Percentiles rank a stretch among this genome's conserved stretches.
Evolutionary conservation across 2,113 vertebrate species (phyloP).

Genomic region (Azemiops feae): DNA sequence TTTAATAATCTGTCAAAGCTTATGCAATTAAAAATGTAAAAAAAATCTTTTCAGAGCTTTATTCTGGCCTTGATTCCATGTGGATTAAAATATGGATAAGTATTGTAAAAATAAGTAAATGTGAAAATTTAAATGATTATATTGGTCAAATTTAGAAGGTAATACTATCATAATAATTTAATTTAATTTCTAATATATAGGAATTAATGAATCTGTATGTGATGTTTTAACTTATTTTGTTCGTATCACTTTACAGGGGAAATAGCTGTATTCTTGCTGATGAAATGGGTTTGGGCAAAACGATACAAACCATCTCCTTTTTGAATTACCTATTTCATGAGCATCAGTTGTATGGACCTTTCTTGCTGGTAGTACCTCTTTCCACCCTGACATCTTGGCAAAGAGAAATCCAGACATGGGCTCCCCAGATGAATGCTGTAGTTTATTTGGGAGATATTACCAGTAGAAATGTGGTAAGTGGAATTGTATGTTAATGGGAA

Average conservation of each 20-base stretch:
- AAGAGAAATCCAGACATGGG: constrained; percentile 94
- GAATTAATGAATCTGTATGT: background rate
- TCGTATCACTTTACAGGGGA: constrained; percentile 71
- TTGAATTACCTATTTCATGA: constrained; percentile 93
- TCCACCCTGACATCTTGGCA: constrained; percentile 99
- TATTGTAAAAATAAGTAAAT: background rate
- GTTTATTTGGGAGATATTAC: constrained; percentile 95
- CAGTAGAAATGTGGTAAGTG: constrained; percentile 94
- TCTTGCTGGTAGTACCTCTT: constrained; percentile 92
- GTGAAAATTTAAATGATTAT: background rate
- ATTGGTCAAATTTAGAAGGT: background rate
- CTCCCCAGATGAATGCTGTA: constrained; percentile 93
- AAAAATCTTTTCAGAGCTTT: background rate
- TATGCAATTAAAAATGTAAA: background rate
- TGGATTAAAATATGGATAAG: background rate
- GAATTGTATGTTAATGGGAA: background rate
- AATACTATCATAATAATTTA: background rate
- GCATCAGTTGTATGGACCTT: constrained; percentile 93
- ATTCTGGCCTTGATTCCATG: background rate
- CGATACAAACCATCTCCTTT: constrained; percentile 97
- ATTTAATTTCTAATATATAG: constrained; percentile 9
- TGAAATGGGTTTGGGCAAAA: constrained; percentile 98
- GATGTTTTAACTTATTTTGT: background rate
- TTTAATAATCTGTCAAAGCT: background rate
- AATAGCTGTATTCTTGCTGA: constrained; percentile 98